A percentile compares a stretch with the other conserved stretches of the same genome.
phyloP scores from a whole-genome alignment of 1,140 invertebrate species.

The Hermetia illucens region DNA sequence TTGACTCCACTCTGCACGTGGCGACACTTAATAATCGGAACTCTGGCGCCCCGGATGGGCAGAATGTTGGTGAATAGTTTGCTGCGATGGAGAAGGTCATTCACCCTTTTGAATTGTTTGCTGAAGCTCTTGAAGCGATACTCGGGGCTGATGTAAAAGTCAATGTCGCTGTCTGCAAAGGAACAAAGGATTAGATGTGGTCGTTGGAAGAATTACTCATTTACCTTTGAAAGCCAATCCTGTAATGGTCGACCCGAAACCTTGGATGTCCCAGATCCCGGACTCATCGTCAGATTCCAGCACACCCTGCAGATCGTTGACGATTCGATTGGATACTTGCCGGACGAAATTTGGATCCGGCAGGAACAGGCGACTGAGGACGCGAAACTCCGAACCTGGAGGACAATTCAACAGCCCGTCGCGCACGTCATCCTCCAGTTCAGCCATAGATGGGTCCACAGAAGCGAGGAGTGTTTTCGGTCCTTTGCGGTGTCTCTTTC shows the following conservation, averaged over 20 bases:
- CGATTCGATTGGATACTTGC: constrained; percentile 10
- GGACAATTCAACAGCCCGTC: background rate
- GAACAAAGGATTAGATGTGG: background rate
- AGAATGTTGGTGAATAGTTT: constrained; percentile 14
- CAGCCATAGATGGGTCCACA: too few species aligned
- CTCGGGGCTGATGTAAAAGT: constrained; percentile 13
- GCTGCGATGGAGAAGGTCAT: constrained; percentile 11
- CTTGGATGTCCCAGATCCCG: constrained; percentile 10
- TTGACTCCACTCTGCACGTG: constrained; percentile 15
- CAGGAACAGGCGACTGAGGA: constrained; percentile 11
- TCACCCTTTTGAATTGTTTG: constrained; percentile 8
- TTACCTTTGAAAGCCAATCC: constrained; percentile 19
- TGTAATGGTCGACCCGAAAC: constrained; percentile 22
- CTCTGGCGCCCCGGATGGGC: constrained; percentile 18
- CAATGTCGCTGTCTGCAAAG: constrained; percentile 21
- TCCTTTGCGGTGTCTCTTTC: too few species aligned
- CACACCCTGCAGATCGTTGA: constrained; percentile 11
- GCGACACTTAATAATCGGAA: constrained; percentile 23
- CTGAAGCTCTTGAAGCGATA: constrained; percentile 8
- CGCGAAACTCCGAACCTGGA: constrained; percentile 10
- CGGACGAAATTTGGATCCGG: constrained; percentile 10
- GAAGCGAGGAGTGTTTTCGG: too few species aligned
- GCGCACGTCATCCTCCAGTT: too few species aligned
- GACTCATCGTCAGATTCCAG: constrained; percentile 3
- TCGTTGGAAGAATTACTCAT: background rate